Conservation (phyloP, 2,888 invertebrate species). For the Drosophila austrosaltans region DNA sequence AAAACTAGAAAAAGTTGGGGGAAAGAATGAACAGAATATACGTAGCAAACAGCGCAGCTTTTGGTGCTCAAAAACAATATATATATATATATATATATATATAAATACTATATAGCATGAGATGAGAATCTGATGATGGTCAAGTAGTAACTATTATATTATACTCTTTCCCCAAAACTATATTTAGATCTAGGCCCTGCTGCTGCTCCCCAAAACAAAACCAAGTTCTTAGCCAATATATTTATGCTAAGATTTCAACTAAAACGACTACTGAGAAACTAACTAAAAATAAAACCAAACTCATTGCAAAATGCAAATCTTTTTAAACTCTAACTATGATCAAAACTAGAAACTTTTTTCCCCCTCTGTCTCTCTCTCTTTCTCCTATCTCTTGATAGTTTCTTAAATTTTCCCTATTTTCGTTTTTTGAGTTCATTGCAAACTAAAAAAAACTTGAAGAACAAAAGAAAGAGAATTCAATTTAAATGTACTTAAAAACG, state of each 20-base stretch:
- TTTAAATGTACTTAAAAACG: conserved; percentile 68
- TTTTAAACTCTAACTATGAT: conserved; percentile 31
- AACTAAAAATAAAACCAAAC: conserved; percentile 22
- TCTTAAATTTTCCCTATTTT: conserved; percentile 14
- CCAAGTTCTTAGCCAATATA: conserved; percentile 42
- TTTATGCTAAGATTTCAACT: conserved; percentile 57
- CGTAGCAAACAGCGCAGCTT: conserved; percentile 60
- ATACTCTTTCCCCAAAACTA: conserved; percentile 30
- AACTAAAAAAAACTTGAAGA: conserved; percentile 50
- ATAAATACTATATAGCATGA: conserved; percentile 25
- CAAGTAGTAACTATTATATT: conserved; percentile 5
- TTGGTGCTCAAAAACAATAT: conserved; percentile 56
- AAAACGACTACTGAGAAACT: conserved; percentile 18
- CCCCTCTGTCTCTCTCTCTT: conserved; percentile 54
- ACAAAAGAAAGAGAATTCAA: conserved; percentile 20
- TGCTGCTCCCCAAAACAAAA: not conserved
- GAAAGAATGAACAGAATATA: conserved; percentile 24
- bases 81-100: not conserved
- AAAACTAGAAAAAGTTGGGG: conserved; percentile 33
- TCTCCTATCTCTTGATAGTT: conserved; percentile 51
- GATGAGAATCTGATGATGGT: conserved; percentile 3
- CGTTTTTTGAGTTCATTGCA: conserved; percentile 64
- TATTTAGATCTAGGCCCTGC: conserved; percentile 37
- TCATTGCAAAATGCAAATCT: conserved; percentile 7
- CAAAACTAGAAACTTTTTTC: conserved; percentile 39